These are phyloP conservation scores for Heliconius ethilla DNA, from an alignment of 2,888 invertebrate species.

Conservation along the genomic window DNA sequence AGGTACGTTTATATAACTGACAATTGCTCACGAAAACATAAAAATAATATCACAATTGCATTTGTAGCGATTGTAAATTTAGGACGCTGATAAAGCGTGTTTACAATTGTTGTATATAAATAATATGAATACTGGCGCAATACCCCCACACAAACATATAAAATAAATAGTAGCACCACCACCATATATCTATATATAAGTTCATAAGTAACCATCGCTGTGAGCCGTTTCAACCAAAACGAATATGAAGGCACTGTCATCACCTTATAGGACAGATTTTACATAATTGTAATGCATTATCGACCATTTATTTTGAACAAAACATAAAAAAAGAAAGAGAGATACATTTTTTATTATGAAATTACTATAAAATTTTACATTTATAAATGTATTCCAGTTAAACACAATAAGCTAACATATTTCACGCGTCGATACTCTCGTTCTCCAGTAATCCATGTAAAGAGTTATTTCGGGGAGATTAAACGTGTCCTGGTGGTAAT, in stretches of 20 bases:
- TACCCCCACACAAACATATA: background rate
- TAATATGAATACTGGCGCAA: too few relatives aligned
- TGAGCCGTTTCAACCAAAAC: background rate
- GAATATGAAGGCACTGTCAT: slow-evolving; percentile 15
- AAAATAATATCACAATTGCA: too few relatives aligned
- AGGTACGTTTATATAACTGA: background rate
- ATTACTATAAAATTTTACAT: slow-evolving; percentile 58
- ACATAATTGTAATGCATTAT: slow-evolving; percentile 31
- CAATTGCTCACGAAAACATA: background rate
- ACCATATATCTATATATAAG: background rate
- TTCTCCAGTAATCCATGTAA: slow-evolving; percentile 68
- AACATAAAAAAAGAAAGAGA: background rate
- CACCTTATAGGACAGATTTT: slow-evolving; percentile 10
- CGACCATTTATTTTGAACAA: slow-evolving; percentile 21
- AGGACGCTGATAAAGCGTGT: too few relatives aligned
- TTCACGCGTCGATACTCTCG: slow-evolving; percentile 43
- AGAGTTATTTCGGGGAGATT: slow-evolving; percentile 69
- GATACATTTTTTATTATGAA: slow-evolving; percentile 66
- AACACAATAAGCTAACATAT: slow-evolving; percentile 42
- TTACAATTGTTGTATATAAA: too few relatives aligned
- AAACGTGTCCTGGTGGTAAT: slow-evolving; percentile 66
- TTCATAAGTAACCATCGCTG: background rate
- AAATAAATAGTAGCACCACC: background rate
- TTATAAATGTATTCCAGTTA: slow-evolving; percentile 50
- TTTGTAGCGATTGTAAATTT: too few relatives aligned